Evolutionary conservation across 2,797 vertebrate genomes (phyloP), one percentile per base, ranked within the genome.

Genomic region (Furcifer pardalis): DNA sequence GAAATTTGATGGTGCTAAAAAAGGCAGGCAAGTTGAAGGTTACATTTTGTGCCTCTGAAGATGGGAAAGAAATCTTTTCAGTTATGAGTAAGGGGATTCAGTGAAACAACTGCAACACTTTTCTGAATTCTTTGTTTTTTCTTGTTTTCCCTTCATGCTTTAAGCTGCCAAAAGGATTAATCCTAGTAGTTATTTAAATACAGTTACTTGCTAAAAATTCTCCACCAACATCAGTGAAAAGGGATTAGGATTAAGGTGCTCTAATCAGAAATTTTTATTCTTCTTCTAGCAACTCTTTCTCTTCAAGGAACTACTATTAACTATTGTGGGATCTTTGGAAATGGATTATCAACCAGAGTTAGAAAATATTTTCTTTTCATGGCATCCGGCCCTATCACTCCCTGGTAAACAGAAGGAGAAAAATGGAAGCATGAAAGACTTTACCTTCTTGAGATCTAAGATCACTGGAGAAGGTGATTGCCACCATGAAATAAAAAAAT

Each of bases 171-270:
- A 97, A 96, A 94, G 95, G 96, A 97, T 97, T 97, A 97, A 96
- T 96, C 96, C 94, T 95, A 94, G 91, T 94, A 95, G 94, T 95
- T 96, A 97, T 97, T 97, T 97, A 96, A 97, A 97, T 97, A 96
- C 91, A 96, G 97, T 97, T 96, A 95, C 95, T 95, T 94, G 94
- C 92, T 95, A 95, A 94, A 94, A 96, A 95, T 96, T 95, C 95
- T 95, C 93, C 95, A 94, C 92, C 92, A 96, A 97, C 94, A 97
- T 97, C 96, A 97, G 96, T 97, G 95, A 96, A 97, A 97, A 91
- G 37, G 96, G 96, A 97, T 97, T 98, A 97, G 95, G 93, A 96
- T 95, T 96, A 96, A 97, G 95, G 93, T 92, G 90, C 92, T 94
- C 93, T 96, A 97, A 97, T 97, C 94, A 96, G 93, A 95, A 94